Evolutionary conservation across 2,113 vertebrate species (phyloP).

Genomic region (Noturus placidus): DNA sequence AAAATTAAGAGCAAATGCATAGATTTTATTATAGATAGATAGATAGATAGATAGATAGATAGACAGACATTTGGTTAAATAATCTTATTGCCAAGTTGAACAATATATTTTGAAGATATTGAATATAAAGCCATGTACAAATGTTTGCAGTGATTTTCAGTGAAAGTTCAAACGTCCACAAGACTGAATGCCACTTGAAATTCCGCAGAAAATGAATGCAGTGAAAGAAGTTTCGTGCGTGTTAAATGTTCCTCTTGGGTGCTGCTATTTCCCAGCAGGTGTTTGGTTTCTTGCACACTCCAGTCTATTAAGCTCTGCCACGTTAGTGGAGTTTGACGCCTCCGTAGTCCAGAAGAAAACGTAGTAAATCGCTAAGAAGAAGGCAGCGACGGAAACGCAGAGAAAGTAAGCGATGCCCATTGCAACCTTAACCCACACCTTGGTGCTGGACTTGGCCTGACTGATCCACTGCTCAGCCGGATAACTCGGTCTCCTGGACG

Average conservation of each 20-base stretch:
- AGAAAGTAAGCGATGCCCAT: conserved; percentile 82
- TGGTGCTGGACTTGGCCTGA: conserved; percentile 70
- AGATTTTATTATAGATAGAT: not conserved
- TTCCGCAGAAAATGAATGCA: not conserved
- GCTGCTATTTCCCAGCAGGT: not conserved
- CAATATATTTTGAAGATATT: not conserved
- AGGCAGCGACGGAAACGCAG: conserved; percentile 81
- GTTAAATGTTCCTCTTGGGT: not conserved
- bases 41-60: too few relatives aligned
- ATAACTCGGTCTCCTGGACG: conserved; percentile 74
- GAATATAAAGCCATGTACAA: too few relatives aligned
- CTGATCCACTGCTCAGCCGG: conserved; percentile 76
- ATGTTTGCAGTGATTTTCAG: not conserved
- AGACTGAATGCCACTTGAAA: not conserved
- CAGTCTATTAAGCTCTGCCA: not conserved
- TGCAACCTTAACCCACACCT: conserved; percentile 84
- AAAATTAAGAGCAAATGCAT: not conserved
- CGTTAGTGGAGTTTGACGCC: conserved; percentile 6
- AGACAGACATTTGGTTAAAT: not conserved
- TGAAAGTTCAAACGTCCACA: not conserved
- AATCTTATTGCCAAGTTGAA: not conserved
- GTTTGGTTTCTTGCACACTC: not conserved
- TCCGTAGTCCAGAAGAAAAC: conserved; percentile 79
- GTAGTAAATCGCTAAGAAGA: conserved; percentile 85
- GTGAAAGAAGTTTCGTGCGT: not conserved